Evolutionary conservation across 2,113 vertebrate species (phyloP).

Genomic region (Ammodytes dubius): DNA sequence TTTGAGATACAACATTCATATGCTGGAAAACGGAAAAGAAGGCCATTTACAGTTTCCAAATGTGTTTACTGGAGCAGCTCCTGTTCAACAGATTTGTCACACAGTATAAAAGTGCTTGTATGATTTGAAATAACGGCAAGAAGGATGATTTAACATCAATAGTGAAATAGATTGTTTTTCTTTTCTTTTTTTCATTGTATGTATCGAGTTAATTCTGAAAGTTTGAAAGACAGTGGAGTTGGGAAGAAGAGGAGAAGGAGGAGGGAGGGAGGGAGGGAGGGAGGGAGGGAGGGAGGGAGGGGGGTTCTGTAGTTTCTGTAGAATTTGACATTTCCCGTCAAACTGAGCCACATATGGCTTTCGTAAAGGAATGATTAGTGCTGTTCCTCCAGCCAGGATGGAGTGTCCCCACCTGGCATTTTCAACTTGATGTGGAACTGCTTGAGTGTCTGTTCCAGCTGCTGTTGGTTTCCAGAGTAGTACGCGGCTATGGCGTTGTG

Average conservation of each 20-base stretch:
- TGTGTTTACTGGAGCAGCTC: slow-evolving; percentile 55
- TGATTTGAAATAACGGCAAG: slow-evolving; percentile 54
- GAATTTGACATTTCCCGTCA: slow-evolving; percentile 49
- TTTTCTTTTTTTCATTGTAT: slow-evolving; percentile 24
- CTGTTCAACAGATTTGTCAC: slow-evolving; percentile 45
- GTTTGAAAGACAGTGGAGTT: slow-evolving; percentile 53
- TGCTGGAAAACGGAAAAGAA: slow-evolving; percentile 70
- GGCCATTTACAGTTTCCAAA: slow-evolving; percentile 62
- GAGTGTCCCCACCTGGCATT: slow-evolving; percentile 93
- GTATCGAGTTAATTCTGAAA: slow-evolving; percentile 44
- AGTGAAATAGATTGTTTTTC: slow-evolving; percentile 37
- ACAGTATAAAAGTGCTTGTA: slow-evolving; percentile 77
- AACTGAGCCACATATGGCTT: slow-evolving; percentile 21
- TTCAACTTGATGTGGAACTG: slow-evolving; percentile 99
- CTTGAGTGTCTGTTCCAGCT: slow-evolving; percentile 98
- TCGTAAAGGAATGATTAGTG: slow-evolving; percentile 80
- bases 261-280: slow-evolving; percentile 7
- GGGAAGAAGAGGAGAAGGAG: neutral
- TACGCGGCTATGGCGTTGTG: slow-evolving; percentile 97
- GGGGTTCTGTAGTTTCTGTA: slow-evolving; percentile 55
- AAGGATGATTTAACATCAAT: slow-evolving; percentile 24
- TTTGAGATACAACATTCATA: slow-evolving; percentile 71
- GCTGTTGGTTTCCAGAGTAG: slow-evolving; percentile 97
- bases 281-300: slow-evolving; percentile 1
- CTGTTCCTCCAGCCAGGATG: slow-evolving; percentile 95